Percentiles rank a stretch among this genome's conserved stretches.
Evolutionary conservation across 2,888 invertebrate species (phyloP).

Genomic region (Opisthograptis luteolata): DNA sequence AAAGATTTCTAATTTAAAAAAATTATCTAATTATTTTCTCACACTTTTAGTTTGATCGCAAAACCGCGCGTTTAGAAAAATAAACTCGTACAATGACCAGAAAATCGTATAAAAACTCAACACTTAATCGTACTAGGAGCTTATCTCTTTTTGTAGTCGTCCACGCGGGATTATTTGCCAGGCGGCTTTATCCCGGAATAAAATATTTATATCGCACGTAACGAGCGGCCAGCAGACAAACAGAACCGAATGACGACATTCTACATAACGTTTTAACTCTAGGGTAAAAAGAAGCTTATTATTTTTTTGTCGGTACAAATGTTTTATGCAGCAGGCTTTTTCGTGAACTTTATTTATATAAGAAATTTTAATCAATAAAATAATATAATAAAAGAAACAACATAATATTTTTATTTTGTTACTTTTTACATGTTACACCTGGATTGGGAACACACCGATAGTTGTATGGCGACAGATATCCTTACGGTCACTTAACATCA

Average conservation of each 20-base stretch:
- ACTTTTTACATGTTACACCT: no score
- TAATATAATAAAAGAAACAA: no score
- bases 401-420: no score
- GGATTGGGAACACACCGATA: no score
- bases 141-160: constrained; percentile 65
- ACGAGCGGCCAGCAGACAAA: constrained; percentile 45
- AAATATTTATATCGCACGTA: constrained; percentile 69
- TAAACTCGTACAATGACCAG: constrained; percentile 32
- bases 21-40: not conserved
- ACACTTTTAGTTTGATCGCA: not conserved
- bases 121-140: constrained; percentile 60
- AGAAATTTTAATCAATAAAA: no score
- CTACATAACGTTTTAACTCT: constrained; percentile 38
- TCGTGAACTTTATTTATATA: no score
- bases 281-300: no score
- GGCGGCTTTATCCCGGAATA: constrained; percentile 59
- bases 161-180: constrained; percentile 55
- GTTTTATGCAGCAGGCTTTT: no score
- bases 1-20: no score
- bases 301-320: no score
- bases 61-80: constrained; percentile 4
- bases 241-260: constrained; percentile 28
- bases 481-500: no score
- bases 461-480: no score
- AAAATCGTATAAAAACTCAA: constrained; percentile 49